Evolutionary conservation across 1,140 invertebrate genomes (phyloP).

Genomic region (Drosophila pseudoananassae): DNA sequence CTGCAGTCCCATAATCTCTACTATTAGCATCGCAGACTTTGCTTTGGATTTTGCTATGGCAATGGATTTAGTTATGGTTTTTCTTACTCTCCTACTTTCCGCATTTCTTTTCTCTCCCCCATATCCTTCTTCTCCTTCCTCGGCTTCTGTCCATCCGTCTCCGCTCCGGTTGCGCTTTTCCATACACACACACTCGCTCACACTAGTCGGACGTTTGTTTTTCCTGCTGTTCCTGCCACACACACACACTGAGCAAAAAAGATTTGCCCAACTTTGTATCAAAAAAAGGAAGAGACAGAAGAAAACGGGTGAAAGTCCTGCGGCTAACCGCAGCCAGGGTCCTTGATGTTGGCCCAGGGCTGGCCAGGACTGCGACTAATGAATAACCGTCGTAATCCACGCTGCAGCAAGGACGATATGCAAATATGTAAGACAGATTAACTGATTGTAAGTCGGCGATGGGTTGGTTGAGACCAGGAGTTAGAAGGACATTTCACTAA

Average conservation of each 20-base stretch:
- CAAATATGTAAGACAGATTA: constrained; percentile 53
- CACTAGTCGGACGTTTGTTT: constrained; percentile 65
- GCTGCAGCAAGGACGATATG: constrained; percentile 44
- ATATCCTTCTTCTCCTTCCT: background rate
- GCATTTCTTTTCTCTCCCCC: constrained; percentile 2
- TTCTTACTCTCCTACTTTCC: constrained; percentile 63
- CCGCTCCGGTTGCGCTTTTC: constrained; percentile 65
- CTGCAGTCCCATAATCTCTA: constrained; percentile 78
- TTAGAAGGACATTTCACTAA: background rate
- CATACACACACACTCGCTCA: constrained; percentile 15
- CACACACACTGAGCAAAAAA: constrained; percentile 67
- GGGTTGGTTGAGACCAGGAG: background rate
- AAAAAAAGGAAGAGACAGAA: background rate
- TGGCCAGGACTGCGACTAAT: constrained; percentile 29
- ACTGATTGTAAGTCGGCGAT: constrained; percentile 36
- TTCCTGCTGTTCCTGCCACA: constrained; percentile 35
- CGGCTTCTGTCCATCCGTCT: constrained; percentile 35
- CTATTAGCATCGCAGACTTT: constrained; percentile 83
- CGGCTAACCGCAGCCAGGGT: constrained; percentile 40
- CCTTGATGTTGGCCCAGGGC: constrained; percentile 25
- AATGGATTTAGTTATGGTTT: constrained; percentile 82
- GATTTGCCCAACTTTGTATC: constrained; percentile 43
- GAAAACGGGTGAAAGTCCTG: constrained; percentile 18
- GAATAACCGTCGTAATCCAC: constrained; percentile 48
- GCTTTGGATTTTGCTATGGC: constrained; percentile 77